phyloP scores from a whole-genome alignment of 1,140 invertebrate species.

The Steinernema feltiae region DNA sequence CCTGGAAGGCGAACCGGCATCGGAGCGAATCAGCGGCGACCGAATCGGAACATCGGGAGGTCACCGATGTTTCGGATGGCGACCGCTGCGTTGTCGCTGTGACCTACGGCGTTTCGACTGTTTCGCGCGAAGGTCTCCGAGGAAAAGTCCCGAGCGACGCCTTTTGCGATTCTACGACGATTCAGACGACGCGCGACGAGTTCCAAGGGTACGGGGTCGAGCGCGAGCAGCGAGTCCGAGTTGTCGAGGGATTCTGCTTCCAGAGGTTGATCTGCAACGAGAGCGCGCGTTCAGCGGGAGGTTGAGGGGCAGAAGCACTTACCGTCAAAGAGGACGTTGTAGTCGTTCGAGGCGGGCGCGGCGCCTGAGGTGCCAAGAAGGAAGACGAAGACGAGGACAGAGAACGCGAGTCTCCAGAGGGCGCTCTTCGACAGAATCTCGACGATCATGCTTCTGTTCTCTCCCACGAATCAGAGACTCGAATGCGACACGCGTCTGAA shows the following conservation, averaged over 20 bases:
- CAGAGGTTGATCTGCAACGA: background rate
- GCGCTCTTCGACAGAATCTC: background rate
- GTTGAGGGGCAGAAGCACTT: background rate
- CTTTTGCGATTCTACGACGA: background rate
- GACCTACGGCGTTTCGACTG: background rate
- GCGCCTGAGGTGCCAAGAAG: background rate
- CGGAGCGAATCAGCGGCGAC: slow-evolving; percentile 3
- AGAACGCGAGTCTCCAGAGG: background rate
- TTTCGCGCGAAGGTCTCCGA: background rate
- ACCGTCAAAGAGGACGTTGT: background rate
- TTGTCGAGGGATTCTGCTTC: background rate
- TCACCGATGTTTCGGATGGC: slow-evolving; percentile 3
- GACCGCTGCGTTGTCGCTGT: background rate
- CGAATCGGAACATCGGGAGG: slow-evolving; percentile 3
- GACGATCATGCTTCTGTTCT: background rate
- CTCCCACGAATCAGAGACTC: background rate
- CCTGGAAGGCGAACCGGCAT: background rate
- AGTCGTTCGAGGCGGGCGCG: background rate
- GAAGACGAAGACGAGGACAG: background rate
- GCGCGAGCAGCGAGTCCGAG: background rate
- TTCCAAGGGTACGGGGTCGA: background rate
- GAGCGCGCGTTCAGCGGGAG: background rate
- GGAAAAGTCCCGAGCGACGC: background rate
- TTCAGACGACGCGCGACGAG: background rate
- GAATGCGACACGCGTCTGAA: background rate